Evolutionary conservation across 2,888 invertebrate genomes (phyloP).

Genomic region (Crocallis elinguaria): DNA sequence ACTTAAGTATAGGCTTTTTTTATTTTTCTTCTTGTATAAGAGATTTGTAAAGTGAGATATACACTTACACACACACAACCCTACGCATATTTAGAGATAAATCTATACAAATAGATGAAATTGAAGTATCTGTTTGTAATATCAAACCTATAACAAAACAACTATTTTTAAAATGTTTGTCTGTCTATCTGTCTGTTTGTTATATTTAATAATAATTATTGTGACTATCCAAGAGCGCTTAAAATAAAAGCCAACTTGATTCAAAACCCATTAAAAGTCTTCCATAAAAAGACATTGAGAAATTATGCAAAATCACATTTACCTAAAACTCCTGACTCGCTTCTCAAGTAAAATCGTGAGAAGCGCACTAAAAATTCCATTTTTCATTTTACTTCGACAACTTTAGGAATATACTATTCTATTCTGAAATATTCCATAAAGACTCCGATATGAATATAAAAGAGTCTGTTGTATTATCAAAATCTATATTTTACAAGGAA

Average conservation of each 20-base stretch:
- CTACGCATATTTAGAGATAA: too few species aligned
- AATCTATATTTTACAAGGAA: slow-evolving; percentile 31
- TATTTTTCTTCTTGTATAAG: too few species aligned
- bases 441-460: slow-evolving; percentile 47
- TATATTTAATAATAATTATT: background rate
- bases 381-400: slow-evolving; percentile 41
- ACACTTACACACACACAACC: too few species aligned
- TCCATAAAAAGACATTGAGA: slow-evolving; percentile 23
- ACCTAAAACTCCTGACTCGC: slow-evolving; percentile 25
- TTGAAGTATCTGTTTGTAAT: too few species aligned
- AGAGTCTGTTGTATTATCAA: slow-evolving; percentile 42
- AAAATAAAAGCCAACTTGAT: background rate
- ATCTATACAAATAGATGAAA: too few species aligned
- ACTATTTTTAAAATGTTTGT: too few species aligned
- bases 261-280: slow-evolving; percentile 13
- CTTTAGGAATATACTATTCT: slow-evolving; percentile 37
- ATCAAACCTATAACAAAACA: too few species aligned
- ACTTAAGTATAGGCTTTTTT: too few species aligned
- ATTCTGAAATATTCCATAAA: slow-evolving; percentile 38
- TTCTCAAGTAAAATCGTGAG: slow-evolving; percentile 32
- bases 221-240: background rate
- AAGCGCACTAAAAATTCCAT: slow-evolving; percentile 34
- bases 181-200: too few species aligned
- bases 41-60: too few species aligned
- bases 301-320: slow-evolving; percentile 37